A percentile compares a stretch with the other conserved stretches of the same genome.
These are phyloP conservation scores for Rhogogaster chlorosoma DNA, from an alignment of 2,888 invertebrate species.

Conservation along the genomic window DNA sequence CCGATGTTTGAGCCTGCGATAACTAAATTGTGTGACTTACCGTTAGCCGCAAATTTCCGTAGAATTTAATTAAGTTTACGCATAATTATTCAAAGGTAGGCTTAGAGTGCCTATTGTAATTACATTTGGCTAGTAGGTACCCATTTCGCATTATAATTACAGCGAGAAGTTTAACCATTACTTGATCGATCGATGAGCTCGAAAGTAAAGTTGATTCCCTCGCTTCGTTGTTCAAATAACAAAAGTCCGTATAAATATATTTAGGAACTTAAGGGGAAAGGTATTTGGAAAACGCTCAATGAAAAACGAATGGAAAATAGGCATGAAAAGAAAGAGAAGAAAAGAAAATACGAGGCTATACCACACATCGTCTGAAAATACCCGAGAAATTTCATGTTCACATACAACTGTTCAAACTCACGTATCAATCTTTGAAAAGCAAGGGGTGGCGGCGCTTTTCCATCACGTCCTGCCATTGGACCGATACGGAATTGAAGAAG, in stretches of 20 bases:
- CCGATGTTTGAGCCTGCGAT: neutral
- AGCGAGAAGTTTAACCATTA: neutral
- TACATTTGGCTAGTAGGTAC: neutral
- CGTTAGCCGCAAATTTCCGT: neutral
- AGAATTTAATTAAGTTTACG: slow-evolving; percentile 28
- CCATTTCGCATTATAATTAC: slow-evolving; percentile 36
- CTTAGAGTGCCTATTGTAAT: slow-evolving; percentile 13
- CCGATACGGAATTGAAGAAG: slow-evolving; percentile 79
- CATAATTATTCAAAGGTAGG: slow-evolving; percentile 28
- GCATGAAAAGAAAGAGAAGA: neutral
- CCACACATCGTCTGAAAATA: neutral
- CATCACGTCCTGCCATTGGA: slow-evolving; percentile 82
- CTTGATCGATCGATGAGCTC: neutral
- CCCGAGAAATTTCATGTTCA: neutral
- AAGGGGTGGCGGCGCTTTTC: slow-evolving; percentile 81
- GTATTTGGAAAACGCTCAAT: neutral
- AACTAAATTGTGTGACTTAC: neutral
- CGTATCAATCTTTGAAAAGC: slow-evolving; percentile 81
- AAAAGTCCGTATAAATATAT: neutral
- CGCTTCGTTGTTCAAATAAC: neutral
- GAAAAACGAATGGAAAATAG: neutral
- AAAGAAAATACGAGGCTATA: neutral
- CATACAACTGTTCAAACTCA: slow-evolving; percentile 73
- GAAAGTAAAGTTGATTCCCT: neutral
- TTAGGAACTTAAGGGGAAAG: neutral